Percentiles rank a stretch among this genome's conserved stretches.
These are phyloP conservation scores for Hassar affinis DNA, from an alignment of 2,113 vertebrate genomes.

Conservation along the genomic window DNA sequence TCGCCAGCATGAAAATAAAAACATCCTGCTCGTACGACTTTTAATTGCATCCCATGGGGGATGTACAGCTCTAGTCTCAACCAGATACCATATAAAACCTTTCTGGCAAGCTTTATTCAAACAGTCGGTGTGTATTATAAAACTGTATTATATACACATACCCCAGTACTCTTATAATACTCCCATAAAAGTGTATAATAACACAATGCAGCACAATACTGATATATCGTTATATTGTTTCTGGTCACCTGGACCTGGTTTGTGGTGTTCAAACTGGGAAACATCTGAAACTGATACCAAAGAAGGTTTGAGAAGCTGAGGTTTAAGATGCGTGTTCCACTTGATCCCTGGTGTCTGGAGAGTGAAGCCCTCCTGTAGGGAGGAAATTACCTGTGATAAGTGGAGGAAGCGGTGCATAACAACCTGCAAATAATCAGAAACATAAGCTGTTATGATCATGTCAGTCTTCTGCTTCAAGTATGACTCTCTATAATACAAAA, in stretches of 20 bases:
- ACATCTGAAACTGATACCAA: constrained; percentile 33
- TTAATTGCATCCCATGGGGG: background rate
- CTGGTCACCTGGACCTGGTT: constrained; percentile 52
- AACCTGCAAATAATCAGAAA: constrained; percentile 28
- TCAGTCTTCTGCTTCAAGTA: background rate
- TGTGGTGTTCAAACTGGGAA: constrained; percentile 29
- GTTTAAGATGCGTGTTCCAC: constrained; percentile 42
- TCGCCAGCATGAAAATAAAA: background rate
- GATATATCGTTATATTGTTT: constrained; percentile 48
- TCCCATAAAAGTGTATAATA: background rate
- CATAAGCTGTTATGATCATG: constrained; percentile 4
- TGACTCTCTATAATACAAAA: background rate
- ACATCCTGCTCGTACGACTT: background rate
- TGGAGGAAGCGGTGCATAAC: background rate
- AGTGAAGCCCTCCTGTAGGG: constrained; percentile 23
- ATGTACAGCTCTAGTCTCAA: background rate
- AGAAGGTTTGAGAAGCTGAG: constrained; percentile 51
- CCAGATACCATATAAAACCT: background rate
- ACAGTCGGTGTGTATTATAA: background rate
- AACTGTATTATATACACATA: background rate
- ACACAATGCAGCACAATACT: background rate
- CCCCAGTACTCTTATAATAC: background rate
- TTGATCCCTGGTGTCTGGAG: constrained; percentile 1
- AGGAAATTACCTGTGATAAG: constrained; percentile 34
- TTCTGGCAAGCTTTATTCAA: background rate